These are phyloP conservation scores for Geotrupes spiniger DNA, from an alignment of 2,888 invertebrate species.

Conservation along the genomic window DNA sequence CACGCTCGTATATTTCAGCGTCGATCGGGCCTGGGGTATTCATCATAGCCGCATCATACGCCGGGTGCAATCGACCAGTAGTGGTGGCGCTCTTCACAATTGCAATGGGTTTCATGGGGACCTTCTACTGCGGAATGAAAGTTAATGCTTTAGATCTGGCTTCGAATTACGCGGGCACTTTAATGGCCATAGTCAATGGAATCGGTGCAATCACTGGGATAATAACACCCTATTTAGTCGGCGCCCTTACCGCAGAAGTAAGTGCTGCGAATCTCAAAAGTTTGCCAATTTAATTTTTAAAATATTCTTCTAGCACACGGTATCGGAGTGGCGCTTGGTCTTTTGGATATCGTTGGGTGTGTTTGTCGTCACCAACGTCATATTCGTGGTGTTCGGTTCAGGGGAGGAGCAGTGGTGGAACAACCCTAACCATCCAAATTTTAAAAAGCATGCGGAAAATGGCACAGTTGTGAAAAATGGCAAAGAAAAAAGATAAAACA, in stretches of 20 bases:
- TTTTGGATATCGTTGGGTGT: slow-evolving; percentile 72
- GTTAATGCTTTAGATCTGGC: slow-evolving; percentile 65
- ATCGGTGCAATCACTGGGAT: slow-evolving; percentile 62
- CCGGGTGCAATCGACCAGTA: slow-evolving; percentile 56
- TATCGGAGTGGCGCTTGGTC: slow-evolving; percentile 67
- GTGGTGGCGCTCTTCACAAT: slow-evolving; percentile 58
- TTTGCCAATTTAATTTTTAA: not conserved
- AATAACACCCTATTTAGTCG: slow-evolving; percentile 59
- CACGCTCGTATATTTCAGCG: too few relatives aligned
- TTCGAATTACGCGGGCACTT: slow-evolving; percentile 63
- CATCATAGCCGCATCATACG: slow-evolving; percentile 62
- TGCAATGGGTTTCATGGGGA: slow-evolving; percentile 66
- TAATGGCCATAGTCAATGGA: slow-evolving; percentile 64
- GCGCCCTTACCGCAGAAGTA: slow-evolving; percentile 58
- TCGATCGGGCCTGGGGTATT: slow-evolving; percentile 61
- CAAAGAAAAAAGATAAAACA: not conserved
- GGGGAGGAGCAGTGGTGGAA: slow-evolving; percentile 74
- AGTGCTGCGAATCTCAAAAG: too few relatives aligned
- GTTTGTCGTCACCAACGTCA: slow-evolving; percentile 60
- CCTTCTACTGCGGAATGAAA: slow-evolving; percentile 67
- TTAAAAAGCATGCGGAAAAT: slow-evolving; percentile 4
- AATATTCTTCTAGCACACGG: slow-evolving; percentile 50
- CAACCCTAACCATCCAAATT: slow-evolving; percentile 11
- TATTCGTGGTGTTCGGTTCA: slow-evolving; percentile 65
- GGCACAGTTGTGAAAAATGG: not conserved